Evolutionary conservation across 2,797 vertebrate genomes (phyloP), one percentile per base, ranked within the genome.

Genomic region (Arnoldichthys spilopterus): DNA sequence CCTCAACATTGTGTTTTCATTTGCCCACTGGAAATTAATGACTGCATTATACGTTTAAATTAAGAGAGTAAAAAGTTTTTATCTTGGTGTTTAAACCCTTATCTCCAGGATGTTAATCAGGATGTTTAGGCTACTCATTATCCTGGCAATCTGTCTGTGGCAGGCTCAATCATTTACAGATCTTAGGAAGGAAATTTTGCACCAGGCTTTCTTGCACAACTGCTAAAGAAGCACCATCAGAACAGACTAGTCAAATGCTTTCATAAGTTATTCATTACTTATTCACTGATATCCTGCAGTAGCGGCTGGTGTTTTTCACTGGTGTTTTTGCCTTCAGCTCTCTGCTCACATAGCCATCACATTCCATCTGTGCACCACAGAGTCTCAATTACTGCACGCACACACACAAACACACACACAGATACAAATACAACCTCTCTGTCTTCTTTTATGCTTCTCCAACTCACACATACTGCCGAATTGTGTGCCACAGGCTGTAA

Each of bases 361-460:
- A 59, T 88, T 89, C 80, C 86, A 88, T 88, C 87, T 86, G 85
- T 84, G 77, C 84, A 85, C 59, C 58, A 64, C 64, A 43, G 32
- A 32, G 37, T 20, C 63, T 43, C 53, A 40, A 28, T 76, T 37
- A 30, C 20, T 16, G 7, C 28, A 20, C 16, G 1, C 28, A 61
- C 58, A 61, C 58, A 61, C 58, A 61, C 16, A 61, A 15, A 61
- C 58, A 61, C 58, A 61, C 26, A 61, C 28, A 18, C 58, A 59
- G 26, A 59, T 28, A 58, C 56, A 30, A 12, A 30, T 13, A 59
- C 26, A 22, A n/a, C 3, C 54, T 53, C 26, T 11, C 59, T n/a
- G 15, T n/a, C 30, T 62, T 32, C 9, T 20, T 62, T 32, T 62
- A 34, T 34, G 15, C 11, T 30, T 34, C 30, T 20, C 30, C 6